Percentiles rank a stretch among this genome's conserved stretches.
These are phyloP conservation scores for Mystacornis crossleyi DNA, from an alignment of 2,113 vertebrate genomes.

Conservation along the genomic window DNA sequence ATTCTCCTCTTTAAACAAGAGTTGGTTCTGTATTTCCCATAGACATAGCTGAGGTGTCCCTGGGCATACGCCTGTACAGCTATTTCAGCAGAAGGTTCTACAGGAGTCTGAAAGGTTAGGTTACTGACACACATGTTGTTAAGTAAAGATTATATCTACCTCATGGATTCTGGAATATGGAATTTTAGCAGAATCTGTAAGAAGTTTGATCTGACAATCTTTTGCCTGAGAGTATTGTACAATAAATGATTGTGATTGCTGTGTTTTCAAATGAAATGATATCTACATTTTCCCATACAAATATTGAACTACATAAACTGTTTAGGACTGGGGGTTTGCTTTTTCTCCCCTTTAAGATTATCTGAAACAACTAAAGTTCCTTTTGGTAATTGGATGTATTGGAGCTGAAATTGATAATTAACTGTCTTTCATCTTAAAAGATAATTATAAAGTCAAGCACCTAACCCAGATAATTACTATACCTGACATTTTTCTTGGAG, in stretches of 20 bases:
- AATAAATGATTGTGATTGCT: background rate
- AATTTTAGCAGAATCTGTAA: background rate
- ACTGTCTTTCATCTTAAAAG: constrained; percentile 80
- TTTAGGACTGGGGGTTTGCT: background rate
- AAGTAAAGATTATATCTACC: background rate
- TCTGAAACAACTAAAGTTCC: constrained; percentile 63
- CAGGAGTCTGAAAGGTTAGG: background rate
- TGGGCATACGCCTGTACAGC: fast-evolving
- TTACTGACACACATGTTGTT: background rate
- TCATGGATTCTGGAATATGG: background rate
- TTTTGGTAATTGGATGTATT: constrained; percentile 81
- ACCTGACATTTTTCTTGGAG: constrained; percentile 74
- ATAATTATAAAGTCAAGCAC: constrained; percentile 82
- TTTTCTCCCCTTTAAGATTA: background rate
- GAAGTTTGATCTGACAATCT: background rate
- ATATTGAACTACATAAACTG: background rate
- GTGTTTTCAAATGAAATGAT: background rate
- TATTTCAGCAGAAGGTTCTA: background rate
- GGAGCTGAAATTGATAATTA: constrained; percentile 87
- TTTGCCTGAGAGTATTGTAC: background rate
- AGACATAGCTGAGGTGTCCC: background rate
- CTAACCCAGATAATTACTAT: constrained; percentile 75
- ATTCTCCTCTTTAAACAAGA: background rate
- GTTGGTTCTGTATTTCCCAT: background rate
- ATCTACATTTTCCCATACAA: background rate